These are phyloP conservation scores for Brachyistius frenatus DNA, from an alignment of 2,113 vertebrate genomes.

Conservation along the genomic window DNA sequence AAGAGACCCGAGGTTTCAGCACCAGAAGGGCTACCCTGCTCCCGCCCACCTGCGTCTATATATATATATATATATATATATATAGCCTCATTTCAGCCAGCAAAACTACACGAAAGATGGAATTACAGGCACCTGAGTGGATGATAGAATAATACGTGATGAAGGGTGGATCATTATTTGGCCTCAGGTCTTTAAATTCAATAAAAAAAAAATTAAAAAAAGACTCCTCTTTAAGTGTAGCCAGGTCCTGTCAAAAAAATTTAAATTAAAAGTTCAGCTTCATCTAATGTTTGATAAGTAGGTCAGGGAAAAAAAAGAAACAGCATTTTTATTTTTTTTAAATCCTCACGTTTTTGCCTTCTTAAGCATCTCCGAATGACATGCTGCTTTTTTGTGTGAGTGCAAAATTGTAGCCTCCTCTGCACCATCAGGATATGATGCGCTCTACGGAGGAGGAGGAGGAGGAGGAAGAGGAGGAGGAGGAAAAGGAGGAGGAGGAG, in stretches of 20 bases:
- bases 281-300: not conserved
- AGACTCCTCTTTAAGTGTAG: not conserved
- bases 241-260: not conserved
- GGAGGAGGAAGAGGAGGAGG: constrained; percentile 7
- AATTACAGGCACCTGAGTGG: not conserved
- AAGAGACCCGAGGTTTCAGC: not conserved
- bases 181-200: not conserved
- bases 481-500: constrained; percentile 14
- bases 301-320: too few relatives aligned
- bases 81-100: not conserved
- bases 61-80: constrained; percentile 1
- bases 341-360: constrained; percentile 10
- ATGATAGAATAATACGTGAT: constrained; percentile 11
- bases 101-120: not conserved
- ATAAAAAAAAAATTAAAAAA: not conserved
- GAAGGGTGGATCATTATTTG: constrained; percentile 6
- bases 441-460: constrained; percentile 24
- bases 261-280: not conserved
- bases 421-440: constrained; percentile 57
- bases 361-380: constrained; percentile 25
- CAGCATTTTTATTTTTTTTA: not conserved
- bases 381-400: constrained; percentile 26
- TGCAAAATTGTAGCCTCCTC: constrained; percentile 53
- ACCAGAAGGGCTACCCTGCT: not conserved
- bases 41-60: not conserved